Conservation (phyloP, 2,888 invertebrate species). For the Choreutis nemorana region DNA sequence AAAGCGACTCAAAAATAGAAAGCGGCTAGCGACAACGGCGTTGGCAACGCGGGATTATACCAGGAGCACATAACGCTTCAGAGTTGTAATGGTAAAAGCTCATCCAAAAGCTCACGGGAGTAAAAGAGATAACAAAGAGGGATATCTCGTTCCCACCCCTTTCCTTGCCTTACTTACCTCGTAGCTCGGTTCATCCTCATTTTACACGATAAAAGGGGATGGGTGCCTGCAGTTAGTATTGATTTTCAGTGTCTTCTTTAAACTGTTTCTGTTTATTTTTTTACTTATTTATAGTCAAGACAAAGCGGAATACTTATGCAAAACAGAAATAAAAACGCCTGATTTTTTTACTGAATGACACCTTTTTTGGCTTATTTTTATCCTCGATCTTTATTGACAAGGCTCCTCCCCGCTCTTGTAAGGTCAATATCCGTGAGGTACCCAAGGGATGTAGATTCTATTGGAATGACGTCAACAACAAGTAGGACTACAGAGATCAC, state of each 20-base stretch:
- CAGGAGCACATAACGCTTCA: slow-evolving; percentile 29
- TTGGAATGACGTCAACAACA: slow-evolving; percentile 68
- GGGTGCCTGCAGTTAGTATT: no score
- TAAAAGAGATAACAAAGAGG: slow-evolving; percentile 30
- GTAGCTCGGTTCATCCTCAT: slow-evolving; percentile 21
- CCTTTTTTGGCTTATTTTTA: no score
- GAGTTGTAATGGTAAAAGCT: slow-evolving; percentile 29
- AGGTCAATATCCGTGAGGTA: slow-evolving; percentile 33
- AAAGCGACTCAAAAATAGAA: slow-evolving; percentile 53
- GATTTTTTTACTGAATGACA: no score
- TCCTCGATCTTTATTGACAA: no score
- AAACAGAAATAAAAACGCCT: no score
- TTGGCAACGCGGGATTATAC: slow-evolving; percentile 58
- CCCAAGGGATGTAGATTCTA: slow-evolving; percentile 58
- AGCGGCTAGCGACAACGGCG: slow-evolving; percentile 65
- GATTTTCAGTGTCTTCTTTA: no score
- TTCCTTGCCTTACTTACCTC: slow-evolving; percentile 21
- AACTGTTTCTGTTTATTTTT: no score
- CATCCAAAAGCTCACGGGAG: slow-evolving; percentile 38
- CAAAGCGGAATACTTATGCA: no score
- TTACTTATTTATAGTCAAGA: no score
- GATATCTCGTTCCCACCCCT: slow-evolving; percentile 19
- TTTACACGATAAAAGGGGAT: slow-evolving; percentile 12
- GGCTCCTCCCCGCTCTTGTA: no score
- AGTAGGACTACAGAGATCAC: slow-evolving; percentile 47